A percentile compares a stretch with the other conserved stretches of the same genome.
These are phyloP conservation scores for Tympanuchus pallidicinctus DNA, from an alignment of 2,113 vertebrate species.

Conservation along the genomic window DNA sequence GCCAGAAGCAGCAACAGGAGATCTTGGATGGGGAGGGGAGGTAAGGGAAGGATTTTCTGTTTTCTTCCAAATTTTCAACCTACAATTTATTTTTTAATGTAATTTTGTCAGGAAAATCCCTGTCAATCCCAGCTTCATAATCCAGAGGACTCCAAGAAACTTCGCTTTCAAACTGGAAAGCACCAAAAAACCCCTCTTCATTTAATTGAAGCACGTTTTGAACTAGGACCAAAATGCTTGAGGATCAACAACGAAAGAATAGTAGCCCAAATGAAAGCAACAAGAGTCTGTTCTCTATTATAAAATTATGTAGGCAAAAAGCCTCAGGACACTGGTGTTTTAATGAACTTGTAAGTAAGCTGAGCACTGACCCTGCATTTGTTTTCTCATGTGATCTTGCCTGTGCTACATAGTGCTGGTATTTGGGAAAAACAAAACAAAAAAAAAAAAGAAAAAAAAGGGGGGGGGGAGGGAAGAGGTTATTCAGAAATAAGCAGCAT, in stretches of 20 bases:
- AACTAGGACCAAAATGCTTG: constrained; percentile 67
- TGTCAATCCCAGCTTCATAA: neutral
- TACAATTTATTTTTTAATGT: neutral
- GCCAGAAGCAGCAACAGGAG: constrained; percentile 69
- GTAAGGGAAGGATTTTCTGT: neutral
- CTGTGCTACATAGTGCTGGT: neutral
- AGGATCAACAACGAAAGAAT: constrained; percentile 76
- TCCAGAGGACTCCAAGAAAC: constrained; percentile 5
- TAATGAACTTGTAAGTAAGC: constrained; percentile 30
- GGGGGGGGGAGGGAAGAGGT: neutral
- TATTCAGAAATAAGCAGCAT: neutral
- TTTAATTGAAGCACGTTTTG: constrained; percentile 65
- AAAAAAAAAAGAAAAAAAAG: neutral
- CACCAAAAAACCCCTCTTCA: constrained; percentile 26
- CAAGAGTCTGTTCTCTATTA: constrained; percentile 73
- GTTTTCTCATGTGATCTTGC: constrained; percentile 4
- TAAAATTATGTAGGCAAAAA: constrained; percentile 49
- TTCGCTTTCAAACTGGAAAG: constrained; percentile 46
- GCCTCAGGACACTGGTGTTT: constrained; percentile 25
- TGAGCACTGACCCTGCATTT: neutral
- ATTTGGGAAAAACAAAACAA: neutral
- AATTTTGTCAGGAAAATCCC: neutral
- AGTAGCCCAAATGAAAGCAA: constrained; percentile 73
- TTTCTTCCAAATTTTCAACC: constrained; percentile 39
- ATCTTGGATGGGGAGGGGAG: constrained; percentile 30